Evolutionary conservation across 2,797 vertebrate genomes (phyloP).

Genomic region (Acanthurus lineatus): DNA sequence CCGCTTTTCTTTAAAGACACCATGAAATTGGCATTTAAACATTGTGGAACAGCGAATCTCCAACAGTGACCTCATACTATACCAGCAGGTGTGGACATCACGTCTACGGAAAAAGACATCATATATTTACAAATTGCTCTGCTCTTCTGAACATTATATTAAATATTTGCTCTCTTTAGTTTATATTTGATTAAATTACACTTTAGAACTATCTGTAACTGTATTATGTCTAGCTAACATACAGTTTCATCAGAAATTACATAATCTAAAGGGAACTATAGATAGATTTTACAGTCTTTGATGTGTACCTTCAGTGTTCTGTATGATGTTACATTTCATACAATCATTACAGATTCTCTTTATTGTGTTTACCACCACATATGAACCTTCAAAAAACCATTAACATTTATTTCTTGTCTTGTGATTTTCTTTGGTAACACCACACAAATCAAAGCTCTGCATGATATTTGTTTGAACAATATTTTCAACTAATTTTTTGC

Average conservation of each 20-base stretch:
- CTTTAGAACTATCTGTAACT: not conserved
- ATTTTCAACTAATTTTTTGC: slow-evolving; percentile 17
- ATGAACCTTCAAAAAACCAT: not conserved
- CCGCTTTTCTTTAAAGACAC: not conserved
- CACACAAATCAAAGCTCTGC: slow-evolving; percentile 12
- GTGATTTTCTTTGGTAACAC: slow-evolving; percentile 8
- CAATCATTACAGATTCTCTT: slow-evolving; percentile 10
- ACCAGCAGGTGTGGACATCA: not conserved
- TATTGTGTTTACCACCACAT: not conserved
- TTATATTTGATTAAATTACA: not conserved
- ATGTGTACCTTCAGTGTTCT: not conserved
- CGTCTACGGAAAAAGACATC: not conserved
- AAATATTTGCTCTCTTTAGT: not conserved
- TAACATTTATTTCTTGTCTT: slow-evolving; percentile 15
- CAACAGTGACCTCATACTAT: not conserved
- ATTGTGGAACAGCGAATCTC: not conserved
- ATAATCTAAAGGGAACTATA: not conserved
- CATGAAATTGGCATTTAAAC: not conserved
- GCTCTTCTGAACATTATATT: not conserved
- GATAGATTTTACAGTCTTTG: not conserved
- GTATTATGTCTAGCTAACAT: not conserved
- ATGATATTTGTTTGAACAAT: slow-evolving; percentile 24
- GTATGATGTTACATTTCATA: not conserved
- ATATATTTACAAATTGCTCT: not conserved
- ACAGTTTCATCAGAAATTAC: not conserved